Evolutionary conservation across 2,797 vertebrate species (phyloP).

Genomic region (Lepilemur ruficaudatus): DNA sequence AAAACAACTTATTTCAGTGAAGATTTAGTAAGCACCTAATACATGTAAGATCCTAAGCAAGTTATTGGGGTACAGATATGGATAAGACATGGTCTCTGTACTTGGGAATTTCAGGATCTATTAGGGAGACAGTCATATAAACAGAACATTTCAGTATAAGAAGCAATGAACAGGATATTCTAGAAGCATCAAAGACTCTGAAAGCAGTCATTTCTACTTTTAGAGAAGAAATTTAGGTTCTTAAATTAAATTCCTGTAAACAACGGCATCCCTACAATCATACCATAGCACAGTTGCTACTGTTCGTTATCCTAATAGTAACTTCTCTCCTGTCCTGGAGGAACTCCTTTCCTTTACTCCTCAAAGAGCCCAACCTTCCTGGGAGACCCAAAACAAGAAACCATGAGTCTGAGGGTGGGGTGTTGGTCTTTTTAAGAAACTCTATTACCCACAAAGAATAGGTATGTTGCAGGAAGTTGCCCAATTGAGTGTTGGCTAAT

Average conservation of each 20-base stretch:
- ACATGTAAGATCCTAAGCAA: background rate
- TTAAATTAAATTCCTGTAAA: constrained; percentile 40
- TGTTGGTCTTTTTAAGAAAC: background rate
- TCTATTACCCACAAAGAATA: background rate
- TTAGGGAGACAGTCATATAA: background rate
- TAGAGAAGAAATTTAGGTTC: background rate
- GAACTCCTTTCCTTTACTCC: background rate
- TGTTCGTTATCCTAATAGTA: background rate
- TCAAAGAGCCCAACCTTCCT: background rate
- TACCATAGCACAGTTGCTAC: background rate
- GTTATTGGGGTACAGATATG: background rate
- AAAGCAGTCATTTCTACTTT: constrained; percentile 2
- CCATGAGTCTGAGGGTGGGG: background rate
- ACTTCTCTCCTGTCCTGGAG: background rate
- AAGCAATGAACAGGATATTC: background rate
- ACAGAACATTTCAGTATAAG: background rate
- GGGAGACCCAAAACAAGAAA: background rate
- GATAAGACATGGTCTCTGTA: background rate
- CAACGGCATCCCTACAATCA: background rate
- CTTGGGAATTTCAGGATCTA: constrained; percentile 16
- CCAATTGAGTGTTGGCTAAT: background rate
- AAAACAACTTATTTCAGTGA: background rate
- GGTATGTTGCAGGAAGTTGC: background rate
- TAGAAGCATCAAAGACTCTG: constrained; percentile 28
- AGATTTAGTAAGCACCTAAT: background rate